Percentiles rank a stretch among this genome's conserved stretches.
phyloP scores from a whole-genome alignment of 2,797 vertebrate genomes.

The Sebastes miniatus region DNA sequence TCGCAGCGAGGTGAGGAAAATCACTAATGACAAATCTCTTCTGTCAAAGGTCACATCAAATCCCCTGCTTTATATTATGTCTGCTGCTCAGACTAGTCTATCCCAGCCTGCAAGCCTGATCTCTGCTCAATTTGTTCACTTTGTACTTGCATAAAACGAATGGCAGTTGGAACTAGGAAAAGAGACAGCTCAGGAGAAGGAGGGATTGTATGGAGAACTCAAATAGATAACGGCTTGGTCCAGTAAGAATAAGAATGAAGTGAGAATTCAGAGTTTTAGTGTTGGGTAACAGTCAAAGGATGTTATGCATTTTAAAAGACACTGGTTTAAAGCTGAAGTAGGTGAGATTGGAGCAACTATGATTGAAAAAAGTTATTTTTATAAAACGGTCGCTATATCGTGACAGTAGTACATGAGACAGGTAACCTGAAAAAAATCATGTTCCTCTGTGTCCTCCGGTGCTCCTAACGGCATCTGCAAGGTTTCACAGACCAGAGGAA shows the following conservation, averaged over 20 bases:
- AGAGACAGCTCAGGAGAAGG: not conserved
- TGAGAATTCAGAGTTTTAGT: not conserved
- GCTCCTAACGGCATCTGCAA: too few species aligned
- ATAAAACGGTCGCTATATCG: too few species aligned
- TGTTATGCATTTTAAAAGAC: slow-evolving; percentile 22
- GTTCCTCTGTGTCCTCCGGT: too few species aligned
- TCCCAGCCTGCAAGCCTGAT: not conserved
- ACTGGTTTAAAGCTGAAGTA: not conserved
- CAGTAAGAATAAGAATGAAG: slow-evolving; percentile 6
- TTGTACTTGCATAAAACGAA: slow-evolving; percentile 9
- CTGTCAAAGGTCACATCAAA: slow-evolving; percentile 57
- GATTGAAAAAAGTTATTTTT: too few species aligned
- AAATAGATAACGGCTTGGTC: not conserved
- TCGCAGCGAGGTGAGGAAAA: slow-evolving; percentile 43
- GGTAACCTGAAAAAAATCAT: too few species aligned
- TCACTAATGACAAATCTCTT: slow-evolving; percentile 49
- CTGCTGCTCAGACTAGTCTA: not conserved
- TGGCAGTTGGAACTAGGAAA: not conserved
- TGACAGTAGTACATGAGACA: too few species aligned
- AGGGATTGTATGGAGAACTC: slow-evolving; percentile 5
- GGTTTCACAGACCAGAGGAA: too few species aligned
- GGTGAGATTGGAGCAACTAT: too few species aligned
- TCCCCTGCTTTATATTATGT: slow-evolving; percentile 37
- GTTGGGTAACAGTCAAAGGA: not conserved
- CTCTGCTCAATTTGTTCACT: slow-evolving; percentile 31